Conservation (phyloP, 1,140 invertebrate species). For the Bombus sylvicola region DNA sequence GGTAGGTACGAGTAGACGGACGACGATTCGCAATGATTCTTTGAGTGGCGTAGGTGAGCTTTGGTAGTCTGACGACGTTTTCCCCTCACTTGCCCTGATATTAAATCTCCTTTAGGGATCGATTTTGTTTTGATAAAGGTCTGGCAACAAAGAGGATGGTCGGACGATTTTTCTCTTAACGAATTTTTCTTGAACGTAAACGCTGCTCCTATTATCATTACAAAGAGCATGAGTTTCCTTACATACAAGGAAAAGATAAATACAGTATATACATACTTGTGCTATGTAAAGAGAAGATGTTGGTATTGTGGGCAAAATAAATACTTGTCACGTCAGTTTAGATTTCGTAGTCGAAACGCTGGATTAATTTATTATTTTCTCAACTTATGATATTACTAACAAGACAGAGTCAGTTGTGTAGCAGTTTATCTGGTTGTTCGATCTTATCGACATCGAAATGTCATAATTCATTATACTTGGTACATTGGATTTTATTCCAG, state of each 20-base stretch:
- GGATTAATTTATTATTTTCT: background rate
- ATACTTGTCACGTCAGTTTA: background rate
- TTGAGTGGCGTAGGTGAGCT: background rate
- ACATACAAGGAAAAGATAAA: too few relatives aligned
- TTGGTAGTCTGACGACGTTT: background rate
- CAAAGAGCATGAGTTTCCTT: too few relatives aligned
- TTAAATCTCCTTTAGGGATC: background rate
- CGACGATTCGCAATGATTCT: background rate
- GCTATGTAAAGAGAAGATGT: background rate
- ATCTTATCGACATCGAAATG: background rate
- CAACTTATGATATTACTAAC: background rate
- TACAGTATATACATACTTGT: too few relatives aligned
- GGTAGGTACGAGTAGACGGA: background rate
- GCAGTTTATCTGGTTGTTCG: too few relatives aligned
- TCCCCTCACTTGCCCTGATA: background rate
- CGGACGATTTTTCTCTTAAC: background rate
- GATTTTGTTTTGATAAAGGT: background rate
- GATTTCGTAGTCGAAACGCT: background rate
- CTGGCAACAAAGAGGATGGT: background rate
- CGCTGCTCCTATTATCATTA: background rate
- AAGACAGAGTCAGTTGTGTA: background rate
- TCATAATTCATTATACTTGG: constrained; percentile 12
- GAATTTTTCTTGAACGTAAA: background rate
- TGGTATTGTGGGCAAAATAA: background rate
- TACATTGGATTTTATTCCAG: constrained; percentile 8